A percentile compares a stretch with the other conserved stretches of the same genome.
These are phyloP conservation scores for Gopherus flavomarginatus DNA, from an alignment of 2,113 vertebrate genomes.

Conservation along the genomic window DNA sequence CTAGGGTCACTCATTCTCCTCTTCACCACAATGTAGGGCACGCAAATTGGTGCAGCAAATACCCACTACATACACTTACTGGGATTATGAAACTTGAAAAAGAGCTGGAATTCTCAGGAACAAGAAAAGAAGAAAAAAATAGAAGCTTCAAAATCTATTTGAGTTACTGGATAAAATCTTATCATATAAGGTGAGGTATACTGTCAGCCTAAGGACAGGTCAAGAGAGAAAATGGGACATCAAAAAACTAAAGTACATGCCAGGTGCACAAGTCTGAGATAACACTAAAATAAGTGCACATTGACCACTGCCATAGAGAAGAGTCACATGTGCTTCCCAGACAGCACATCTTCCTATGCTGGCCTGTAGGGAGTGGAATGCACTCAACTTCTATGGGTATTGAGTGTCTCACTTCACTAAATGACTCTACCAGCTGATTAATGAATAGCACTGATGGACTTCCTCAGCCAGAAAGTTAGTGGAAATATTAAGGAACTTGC, in stretches of 20 bases:
- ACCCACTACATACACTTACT: background rate
- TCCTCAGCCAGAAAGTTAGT: background rate
- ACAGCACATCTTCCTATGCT: background rate
- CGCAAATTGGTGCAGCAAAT: background rate
- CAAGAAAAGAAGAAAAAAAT: background rate
- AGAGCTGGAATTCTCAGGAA: background rate
- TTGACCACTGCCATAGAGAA: background rate
- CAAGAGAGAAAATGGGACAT: background rate
- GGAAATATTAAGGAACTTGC: background rate
- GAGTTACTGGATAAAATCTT: background rate
- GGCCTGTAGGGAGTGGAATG: background rate
- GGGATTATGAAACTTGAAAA: conserved; percentile 12
- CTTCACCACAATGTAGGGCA: background rate
- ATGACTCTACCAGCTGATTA: background rate
- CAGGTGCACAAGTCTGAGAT: background rate
- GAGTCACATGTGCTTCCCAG: background rate
- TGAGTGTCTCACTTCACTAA: background rate
- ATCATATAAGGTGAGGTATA: background rate
- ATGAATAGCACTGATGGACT: background rate
- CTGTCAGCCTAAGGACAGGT: background rate
- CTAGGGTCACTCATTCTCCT: background rate
- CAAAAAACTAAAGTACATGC: background rate
- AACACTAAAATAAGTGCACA: background rate
- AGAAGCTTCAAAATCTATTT: background rate
- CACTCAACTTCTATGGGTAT: background rate